Base-by-base conservation (phyloP, 2,888 invertebrate genomes). In the Drosophila siamana region DNA sequence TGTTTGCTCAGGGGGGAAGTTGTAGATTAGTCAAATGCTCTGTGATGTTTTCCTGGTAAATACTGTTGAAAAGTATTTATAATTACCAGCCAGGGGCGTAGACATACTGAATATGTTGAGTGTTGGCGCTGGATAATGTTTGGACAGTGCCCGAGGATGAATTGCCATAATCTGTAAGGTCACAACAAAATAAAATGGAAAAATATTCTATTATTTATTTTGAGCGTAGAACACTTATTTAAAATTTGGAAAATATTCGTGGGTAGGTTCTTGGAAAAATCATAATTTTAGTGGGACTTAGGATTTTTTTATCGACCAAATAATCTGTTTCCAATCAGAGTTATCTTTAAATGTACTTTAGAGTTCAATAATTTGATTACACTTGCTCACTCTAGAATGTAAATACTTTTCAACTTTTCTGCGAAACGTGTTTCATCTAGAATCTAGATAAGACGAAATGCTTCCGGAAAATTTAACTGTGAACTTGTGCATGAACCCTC, bases 41-140 rank as follows among this genome's bases (percentile, higher is more conserved):
- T 72, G 57, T 72, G 67, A 65, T 78, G 83, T 87, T 74, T 81
- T 55, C 38, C 64, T 60, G 44, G 63, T 62, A 78, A 85, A 74
- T 61, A 62, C 41, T 60, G 52, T 22, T 59, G 40, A 50, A 60
- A 67, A 78, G 61, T 78, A 72, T 79, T 74, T 78, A 68, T 85
- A 81, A 86, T 82, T 72, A 50, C 59, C 59, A 47, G 54, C 73
- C 47, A 9, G 46, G 28, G 68, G 69, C 78, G 33, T 19, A 44
- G n/a, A 66, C 51, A 63, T 28, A 41, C 62, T 48, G 36, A 77
- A 52, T 64, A 52, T 68, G 47, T 44, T 36, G 36, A 56, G 50
- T 66, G 54, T 62, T 40, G 51, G n/a, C 19, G 8, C 9, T 48
- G 36, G 11, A n/a, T 16, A 46, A 48, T 54, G 16, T 44, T 66